Evolutionary conservation across 2,888 invertebrate genomes (phyloP).

Genomic region (Gortyna flavago): DNA sequence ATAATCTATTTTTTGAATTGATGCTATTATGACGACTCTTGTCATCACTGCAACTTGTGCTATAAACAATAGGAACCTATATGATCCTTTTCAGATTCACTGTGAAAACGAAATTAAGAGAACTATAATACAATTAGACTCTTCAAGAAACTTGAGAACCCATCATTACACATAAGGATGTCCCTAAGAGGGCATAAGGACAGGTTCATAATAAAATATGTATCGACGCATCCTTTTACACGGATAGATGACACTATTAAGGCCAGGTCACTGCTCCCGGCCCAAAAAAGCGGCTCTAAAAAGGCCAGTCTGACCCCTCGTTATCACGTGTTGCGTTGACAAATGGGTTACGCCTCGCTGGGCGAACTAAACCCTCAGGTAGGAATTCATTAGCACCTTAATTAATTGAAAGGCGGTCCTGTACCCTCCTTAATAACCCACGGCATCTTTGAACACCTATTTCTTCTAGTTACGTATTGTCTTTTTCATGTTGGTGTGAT

Average conservation of each 20-base stretch:
- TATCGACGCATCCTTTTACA: constrained; percentile 50
- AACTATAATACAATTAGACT: background rate
- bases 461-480: constrained; percentile 54
- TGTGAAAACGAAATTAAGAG: background rate
- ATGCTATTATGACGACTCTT: background rate
- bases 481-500: constrained; percentile 52
- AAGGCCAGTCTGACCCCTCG: constrained; percentile 68
- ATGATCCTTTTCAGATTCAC: background rate
- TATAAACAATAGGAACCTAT: background rate
- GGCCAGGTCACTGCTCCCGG: constrained; percentile 63
- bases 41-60: background rate
- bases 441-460: constrained; percentile 69
- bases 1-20: background rate
- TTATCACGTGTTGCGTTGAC: constrained; percentile 83
- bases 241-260: constrained; percentile 51
- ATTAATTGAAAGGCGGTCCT: constrained; percentile 84
- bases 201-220: constrained; percentile 25
- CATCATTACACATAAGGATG: constrained; percentile 22
- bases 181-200: constrained; percentile 14
- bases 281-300: constrained; percentile 63
- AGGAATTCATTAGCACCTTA: constrained; percentile 82
- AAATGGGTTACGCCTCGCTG: constrained; percentile 83
- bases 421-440: constrained; percentile 72
- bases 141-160: background rate
- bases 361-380: constrained; percentile 71